Evolutionary conservation across 2,888 invertebrate species (phyloP), one percentile per base, ranked within the genome.

Genomic region (Falcaria lacertinaria): DNA sequence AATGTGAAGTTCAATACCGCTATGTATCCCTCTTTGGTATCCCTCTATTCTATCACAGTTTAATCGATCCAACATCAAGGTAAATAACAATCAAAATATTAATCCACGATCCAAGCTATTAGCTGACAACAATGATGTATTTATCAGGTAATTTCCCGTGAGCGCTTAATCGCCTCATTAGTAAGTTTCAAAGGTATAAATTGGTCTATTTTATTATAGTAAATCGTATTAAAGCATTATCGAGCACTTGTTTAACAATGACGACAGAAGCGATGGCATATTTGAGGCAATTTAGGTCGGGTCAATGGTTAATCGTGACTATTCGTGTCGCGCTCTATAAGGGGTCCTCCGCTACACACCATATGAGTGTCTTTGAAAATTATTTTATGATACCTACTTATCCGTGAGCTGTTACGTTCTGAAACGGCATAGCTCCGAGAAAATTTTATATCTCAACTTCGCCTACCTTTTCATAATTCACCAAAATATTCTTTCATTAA

Each of bases 261-360:
- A 72, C 67, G 69, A 64, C 71, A 61, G 61, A 60, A 61, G 57
- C 72, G 69, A 73, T 76, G 72, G 77, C 70, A 74, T 74, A 70
- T 72, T 75, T 61, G 64, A 55, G 60, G 68, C 73, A 74, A 79
- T 79, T 79, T 75, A 74, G 79, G 79, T 78, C 80, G 78, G 76
- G 79, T 80, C 79, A 80, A 74, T 73, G 67, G 74, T 69, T 79
- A 79, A 77, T 77, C 69, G 75, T 57, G 72, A 70, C 63, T 64
- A 67, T 70, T 74, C 74, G 69, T 68, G 72, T 64, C 72, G 69
- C 60, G 69, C 59, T 61, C 67, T 67, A 52, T 54, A 54, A 66
- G 68, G 66, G 61, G 54, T 54, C n/a, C n/a, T n/a, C n/a, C n/a
- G n/a, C 57, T 16, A 35, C 17, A 13, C 3, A 19, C 19, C 19